Percentiles rank a stretch among this genome's conserved stretches.
phyloP scores from a whole-genome alignment of 2,888 invertebrate species.

The Gortyna flavago region DNA sequence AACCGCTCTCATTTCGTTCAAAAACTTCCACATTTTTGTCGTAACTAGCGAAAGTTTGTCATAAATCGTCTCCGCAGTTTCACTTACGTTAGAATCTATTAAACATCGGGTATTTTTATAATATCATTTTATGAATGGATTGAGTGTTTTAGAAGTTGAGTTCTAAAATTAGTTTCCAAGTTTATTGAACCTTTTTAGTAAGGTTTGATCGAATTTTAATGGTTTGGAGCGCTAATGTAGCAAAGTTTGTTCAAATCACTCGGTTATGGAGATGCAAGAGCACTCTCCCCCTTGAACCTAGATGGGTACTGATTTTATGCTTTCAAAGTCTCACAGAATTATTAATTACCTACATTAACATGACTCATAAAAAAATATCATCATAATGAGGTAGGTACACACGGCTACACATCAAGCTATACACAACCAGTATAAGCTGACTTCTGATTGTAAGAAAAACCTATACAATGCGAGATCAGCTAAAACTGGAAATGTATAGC shows the following conservation, averaged over 20 bases:
- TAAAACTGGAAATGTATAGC: no score
- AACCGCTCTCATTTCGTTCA: constrained; percentile 55
- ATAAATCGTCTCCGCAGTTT: constrained; percentile 42
- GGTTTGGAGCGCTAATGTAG: not conserved
- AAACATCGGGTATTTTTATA: constrained; percentile 17
- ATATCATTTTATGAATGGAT: constrained; percentile 17
- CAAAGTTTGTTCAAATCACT: not conserved
- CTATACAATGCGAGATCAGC: no score
- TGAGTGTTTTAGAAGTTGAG: constrained; percentile 23
- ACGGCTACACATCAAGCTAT: no score
- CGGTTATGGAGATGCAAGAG: not conserved
- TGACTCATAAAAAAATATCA: not conserved
- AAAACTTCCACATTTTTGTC: constrained; percentile 40
- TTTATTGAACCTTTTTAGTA: constrained; percentile 18
- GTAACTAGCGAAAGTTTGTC: constrained; percentile 53
- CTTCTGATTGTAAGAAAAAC: no score
- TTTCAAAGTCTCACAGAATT: not conserved
- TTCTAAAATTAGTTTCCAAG: not conserved
- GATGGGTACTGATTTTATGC: not conserved
- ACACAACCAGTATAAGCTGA: no score
- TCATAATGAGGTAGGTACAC: no score
- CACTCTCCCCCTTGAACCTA: not conserved
- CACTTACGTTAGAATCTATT: constrained; percentile 31
- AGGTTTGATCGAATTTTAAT: not conserved
- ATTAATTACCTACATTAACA: not conserved